A percentile compares a stretch with the other conserved stretches of the same genome.
Evolutionary conservation across 2,888 invertebrate species (phyloP).

Genomic region (Zelleria hepariella): DNA sequence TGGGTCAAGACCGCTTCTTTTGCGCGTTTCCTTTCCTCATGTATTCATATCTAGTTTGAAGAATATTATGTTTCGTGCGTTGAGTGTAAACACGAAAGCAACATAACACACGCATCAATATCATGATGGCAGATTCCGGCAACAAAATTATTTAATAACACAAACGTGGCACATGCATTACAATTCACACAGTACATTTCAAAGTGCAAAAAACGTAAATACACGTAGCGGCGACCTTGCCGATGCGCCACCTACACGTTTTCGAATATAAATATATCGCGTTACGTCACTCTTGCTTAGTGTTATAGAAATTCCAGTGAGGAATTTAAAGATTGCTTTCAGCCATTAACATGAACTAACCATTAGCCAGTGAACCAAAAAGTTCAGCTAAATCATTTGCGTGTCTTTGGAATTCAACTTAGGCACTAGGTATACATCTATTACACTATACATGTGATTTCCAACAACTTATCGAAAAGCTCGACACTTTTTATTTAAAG

Average conservation of each 20-base stretch:
- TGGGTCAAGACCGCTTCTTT: background rate
- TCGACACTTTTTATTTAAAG: too few species aligned
- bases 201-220: background rate
- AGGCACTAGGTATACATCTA: too few species aligned
- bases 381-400: too few species aligned
- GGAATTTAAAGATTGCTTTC: background rate
- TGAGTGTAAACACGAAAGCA: too few species aligned
- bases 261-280: background rate
- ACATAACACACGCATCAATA: background rate
- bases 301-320: conserved; percentile 16
- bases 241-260: background rate
- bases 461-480: too few species aligned
- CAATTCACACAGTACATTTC: too few species aligned
- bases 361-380: too few species aligned
- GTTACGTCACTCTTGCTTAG: background rate
- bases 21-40: background rate
- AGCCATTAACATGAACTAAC: background rate
- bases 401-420: too few species aligned
- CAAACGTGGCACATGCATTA: background rate
- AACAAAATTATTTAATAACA: background rate
- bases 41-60: too few species aligned
- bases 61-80: too few species aligned
- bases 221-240: background rate
- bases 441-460: too few species aligned
- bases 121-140: background rate